phyloP scores from a whole-genome alignment of 2,888 invertebrate species.

The Pseudococcus viburni region DNA sequence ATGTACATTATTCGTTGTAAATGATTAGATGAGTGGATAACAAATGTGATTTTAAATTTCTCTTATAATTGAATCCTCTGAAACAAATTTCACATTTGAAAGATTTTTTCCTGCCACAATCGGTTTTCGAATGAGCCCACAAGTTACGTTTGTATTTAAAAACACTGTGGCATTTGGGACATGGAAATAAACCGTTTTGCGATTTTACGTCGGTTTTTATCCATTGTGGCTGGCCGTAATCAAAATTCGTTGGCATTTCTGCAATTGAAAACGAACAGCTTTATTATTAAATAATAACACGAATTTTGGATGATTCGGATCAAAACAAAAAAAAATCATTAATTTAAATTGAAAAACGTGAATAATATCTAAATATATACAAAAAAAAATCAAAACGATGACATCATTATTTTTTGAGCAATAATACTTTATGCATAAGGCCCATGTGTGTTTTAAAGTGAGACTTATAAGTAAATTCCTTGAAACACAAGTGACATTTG shows the following conservation, averaged over 20 bases:
- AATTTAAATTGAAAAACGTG: not conserved
- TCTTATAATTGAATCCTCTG: constrained; percentile 61
- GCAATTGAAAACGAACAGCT: not conserved
- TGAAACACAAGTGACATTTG: not conserved
- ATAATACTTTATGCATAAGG: not conserved
- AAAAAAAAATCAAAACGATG: not conserved
- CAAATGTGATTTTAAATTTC: constrained; percentile 53
- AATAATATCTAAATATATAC: not conserved
- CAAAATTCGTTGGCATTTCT: not conserved
- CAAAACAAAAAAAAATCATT: not conserved
- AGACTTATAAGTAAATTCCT: constrained; percentile 18
- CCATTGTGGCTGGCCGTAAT: not conserved
- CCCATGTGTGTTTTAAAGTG: constrained; percentile 33
- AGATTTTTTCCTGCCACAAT: constrained; percentile 73
- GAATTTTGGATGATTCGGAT: not conserved
- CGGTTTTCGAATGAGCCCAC: constrained; percentile 76
- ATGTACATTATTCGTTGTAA: not conserved
- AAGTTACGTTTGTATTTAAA: constrained; percentile 71
- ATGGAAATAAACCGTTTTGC: constrained; percentile 48
- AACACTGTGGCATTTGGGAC: constrained; percentile 66
- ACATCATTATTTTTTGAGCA: not conserved
- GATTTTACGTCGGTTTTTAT: not conserved
- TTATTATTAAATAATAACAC: constrained; percentile 10
- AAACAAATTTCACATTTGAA: constrained; percentile 62
- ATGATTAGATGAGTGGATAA: constrained; percentile 56